These are phyloP conservation scores for Habroteleia sp. DNA, from an alignment of 2,888 invertebrate species.

Conservation along the genomic window DNA sequence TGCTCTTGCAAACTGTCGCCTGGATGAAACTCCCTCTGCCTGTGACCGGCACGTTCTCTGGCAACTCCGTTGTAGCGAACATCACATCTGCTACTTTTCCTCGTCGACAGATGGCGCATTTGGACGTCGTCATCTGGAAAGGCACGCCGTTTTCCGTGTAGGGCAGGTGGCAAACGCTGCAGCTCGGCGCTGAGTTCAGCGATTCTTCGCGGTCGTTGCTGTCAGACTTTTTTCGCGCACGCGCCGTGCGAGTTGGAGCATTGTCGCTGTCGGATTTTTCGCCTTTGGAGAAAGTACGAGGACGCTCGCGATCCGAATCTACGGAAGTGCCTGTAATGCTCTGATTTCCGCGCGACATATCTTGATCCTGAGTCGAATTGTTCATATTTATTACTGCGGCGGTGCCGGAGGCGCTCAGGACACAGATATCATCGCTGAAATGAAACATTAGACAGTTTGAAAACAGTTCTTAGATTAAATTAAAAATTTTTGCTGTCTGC, in stretches of 20 bases:
- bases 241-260: constrained; percentile 53
- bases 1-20: constrained; percentile 88
- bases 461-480: too few relatives aligned
- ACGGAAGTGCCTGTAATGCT: constrained; percentile 82
- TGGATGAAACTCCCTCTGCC: constrained; percentile 87
- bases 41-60: constrained; percentile 87
- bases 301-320: constrained; percentile 82
- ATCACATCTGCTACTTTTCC: constrained; percentile 95
- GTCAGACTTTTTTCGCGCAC: constrained; percentile 72
- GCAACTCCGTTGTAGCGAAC: constrained; percentile 93
- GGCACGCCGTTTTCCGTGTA: constrained; percentile 88
- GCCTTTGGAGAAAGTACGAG: constrained; percentile 63
- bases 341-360: constrained; percentile 70
- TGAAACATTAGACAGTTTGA: background rate
- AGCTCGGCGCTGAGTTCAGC: constrained; percentile 75
- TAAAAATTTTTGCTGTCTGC: too few relatives aligned
- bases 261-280: constrained; percentile 66
- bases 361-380: constrained; percentile 79
- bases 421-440: constrained; percentile 95
- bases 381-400: constrained; percentile 90
- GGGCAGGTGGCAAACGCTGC: constrained; percentile 90
- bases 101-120: constrained; percentile 87
- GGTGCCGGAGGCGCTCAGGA: constrained; percentile 95
- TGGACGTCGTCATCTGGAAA: constrained; percentile 87
- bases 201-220: constrained; percentile 79